Base-by-base conservation (phyloP, 2,797 vertebrate genomes). In the Champsocephalus gunnari region DNA sequence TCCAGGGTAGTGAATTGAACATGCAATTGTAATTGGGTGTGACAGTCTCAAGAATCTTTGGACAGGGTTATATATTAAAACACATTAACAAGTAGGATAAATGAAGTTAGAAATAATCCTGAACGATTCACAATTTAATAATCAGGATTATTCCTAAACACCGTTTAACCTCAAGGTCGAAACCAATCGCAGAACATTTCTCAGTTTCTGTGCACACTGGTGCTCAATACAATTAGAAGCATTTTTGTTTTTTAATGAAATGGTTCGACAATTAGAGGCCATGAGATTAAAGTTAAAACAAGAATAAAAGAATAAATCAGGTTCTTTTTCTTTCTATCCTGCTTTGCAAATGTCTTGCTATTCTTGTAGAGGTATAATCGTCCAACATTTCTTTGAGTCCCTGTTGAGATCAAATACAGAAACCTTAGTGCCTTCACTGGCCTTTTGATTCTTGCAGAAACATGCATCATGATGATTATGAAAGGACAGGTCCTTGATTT, bases 401-500 rank as follows among this genome's bases (percentile, higher is more conserved):
- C 63, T 54, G 59, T 56, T 9, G 67, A 21, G 64, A 34, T 57
- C n/a, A 34, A 43, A 44, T 47, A 44, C 11, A 51, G 17, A 56
- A 50, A 55, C 1, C 13, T 4, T 43, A 68, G 50, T 49, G 17
- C 66, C 64, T 38, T 43, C 17, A 38, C 45, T 5, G 11, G 13
- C 43, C 14, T 59, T 60, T 56, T 62, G 17, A 55, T 47, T 70
- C 24, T 58, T 41, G 21, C 17, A 78, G 66, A 72, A 61, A 48
- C 24, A 47, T 66, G 55, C 41, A 81, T 49, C 28, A 2, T 24
- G 0, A 38, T 38, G 12, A 69, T 71, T 68, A 12, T 21, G 43
- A 68, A 85, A 48, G 28, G 28, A 71, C 10, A 4, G 11, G 24
- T 82, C 12, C 3, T 41, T 50, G 56, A 72, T 79, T 79, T 21